Evolutionary conservation across 2,113 vertebrate species (phyloP).

Genomic region (Hyaena hyaena): DNA sequence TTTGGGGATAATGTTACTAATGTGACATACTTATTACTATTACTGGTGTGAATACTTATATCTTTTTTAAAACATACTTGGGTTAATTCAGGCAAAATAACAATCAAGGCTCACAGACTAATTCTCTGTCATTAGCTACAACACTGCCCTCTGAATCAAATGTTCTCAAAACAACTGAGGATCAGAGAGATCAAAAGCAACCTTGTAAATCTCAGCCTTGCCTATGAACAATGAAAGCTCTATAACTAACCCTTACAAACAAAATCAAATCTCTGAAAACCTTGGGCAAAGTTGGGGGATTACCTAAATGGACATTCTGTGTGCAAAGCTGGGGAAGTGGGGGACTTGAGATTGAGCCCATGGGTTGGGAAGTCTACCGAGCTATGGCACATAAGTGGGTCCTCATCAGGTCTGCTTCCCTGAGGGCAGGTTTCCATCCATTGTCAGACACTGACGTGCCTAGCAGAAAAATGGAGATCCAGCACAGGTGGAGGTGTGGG

Average conservation of each 20-base stretch:
- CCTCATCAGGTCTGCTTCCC: neutral
- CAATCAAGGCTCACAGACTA: neutral
- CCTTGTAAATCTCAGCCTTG: slow-evolving; percentile 38
- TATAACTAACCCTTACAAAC: neutral
- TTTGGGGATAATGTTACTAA: neutral
- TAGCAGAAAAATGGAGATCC: neutral
- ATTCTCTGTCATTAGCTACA: neutral
- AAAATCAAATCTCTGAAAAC: neutral
- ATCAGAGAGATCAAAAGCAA: slow-evolving; percentile 48
- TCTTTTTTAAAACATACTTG: slow-evolving; percentile 39
- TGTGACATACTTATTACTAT: neutral
- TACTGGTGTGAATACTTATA: neutral
- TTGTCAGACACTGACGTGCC: neutral
- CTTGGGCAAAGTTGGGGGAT: neutral
- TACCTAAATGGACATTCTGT: neutral
- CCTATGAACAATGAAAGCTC: neutral
- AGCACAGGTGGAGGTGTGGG: neutral
- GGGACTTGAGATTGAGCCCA: neutral
- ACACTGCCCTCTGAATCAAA: neutral
- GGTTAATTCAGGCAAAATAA: slow-evolving; percentile 11
- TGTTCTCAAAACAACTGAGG: slow-evolving; percentile 29
- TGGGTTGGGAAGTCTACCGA: neutral
- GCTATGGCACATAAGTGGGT: rapidly evolving
- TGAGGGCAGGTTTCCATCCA: too few relatives aligned
- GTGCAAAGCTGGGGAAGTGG: neutral